These are phyloP conservation scores for Psilopogon haemacephalus DNA, from an alignment of 2,113 vertebrate species.

Conservation along the genomic window DNA sequence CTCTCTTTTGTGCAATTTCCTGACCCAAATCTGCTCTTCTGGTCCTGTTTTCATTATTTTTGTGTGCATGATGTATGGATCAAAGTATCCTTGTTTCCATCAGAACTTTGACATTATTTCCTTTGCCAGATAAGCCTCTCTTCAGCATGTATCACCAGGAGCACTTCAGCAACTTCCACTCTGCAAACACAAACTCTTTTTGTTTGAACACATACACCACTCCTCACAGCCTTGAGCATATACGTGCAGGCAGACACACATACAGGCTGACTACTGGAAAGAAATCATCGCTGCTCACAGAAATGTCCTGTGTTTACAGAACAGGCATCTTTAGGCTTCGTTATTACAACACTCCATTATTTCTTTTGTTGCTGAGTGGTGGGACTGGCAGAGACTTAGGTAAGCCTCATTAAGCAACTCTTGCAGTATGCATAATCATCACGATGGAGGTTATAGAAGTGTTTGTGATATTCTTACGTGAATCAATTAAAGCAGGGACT, in stretches of 20 bases:
- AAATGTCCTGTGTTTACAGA: slow-evolving; percentile 42
- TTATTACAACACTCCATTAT: slow-evolving; percentile 34
- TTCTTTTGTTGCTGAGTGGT: slow-evolving; percentile 41
- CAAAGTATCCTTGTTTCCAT: not conserved
- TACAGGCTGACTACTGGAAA: not conserved
- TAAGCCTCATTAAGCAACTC: slow-evolving; percentile 62
- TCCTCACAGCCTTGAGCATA: not conserved
- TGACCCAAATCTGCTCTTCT: not conserved
- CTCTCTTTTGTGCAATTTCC: not conserved
- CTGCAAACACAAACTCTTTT: not conserved
- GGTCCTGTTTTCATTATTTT: not conserved
- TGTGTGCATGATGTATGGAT: not conserved
- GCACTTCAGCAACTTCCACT: not conserved
- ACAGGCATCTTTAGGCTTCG: slow-evolving; percentile 13
- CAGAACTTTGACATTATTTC: not conserved
- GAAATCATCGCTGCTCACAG: not conserved
- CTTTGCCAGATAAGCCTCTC: not conserved
- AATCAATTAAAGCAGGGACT: slow-evolving; percentile 25
- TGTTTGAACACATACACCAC: not conserved
- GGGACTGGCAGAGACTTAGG: slow-evolving; percentile 49
- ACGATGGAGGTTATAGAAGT: slow-evolving; percentile 25
- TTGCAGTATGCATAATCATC: slow-evolving; percentile 45
- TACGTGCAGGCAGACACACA: not conserved
- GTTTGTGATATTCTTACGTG: slow-evolving; percentile 33
- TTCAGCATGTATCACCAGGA: not conserved